Conservation (phyloP, 2,888 invertebrate species). For the Parnassius mnemosyne region DNA sequence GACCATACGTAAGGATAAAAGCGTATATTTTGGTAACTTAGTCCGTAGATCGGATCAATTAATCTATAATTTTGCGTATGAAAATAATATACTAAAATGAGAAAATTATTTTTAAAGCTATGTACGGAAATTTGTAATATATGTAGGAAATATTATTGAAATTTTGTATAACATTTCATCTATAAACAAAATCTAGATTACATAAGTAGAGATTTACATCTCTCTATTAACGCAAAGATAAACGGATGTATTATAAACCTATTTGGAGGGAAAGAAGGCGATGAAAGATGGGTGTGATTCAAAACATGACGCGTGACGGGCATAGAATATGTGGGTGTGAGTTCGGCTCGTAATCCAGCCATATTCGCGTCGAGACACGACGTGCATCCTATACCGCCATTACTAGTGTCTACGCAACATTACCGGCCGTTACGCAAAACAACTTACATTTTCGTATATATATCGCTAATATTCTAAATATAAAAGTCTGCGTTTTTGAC, state of each 20-base stretch:
- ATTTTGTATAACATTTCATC: too few species aligned
- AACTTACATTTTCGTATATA: neutral
- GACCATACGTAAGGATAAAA: too few species aligned
- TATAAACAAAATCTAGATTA: too few species aligned
- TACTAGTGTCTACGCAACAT: conserved; percentile 24
- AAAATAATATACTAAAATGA: too few species aligned
- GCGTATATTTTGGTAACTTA: too few species aligned
- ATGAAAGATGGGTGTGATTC: conserved; percentile 57
- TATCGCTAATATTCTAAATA: neutral
- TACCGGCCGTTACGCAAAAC: conserved; percentile 1
- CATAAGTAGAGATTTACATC: neutral
- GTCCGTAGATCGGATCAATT: too few species aligned
- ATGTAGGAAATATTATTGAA: too few species aligned
- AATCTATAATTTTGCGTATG: too few species aligned
- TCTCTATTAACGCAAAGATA: conserved; percentile 38
- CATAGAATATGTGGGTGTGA: conserved; percentile 45
- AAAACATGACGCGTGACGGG: conserved; percentile 59
- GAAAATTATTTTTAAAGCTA: too few species aligned
- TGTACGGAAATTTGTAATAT: too few species aligned
- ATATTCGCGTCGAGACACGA: conserved; percentile 44
- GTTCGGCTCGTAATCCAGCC: conserved; percentile 44
- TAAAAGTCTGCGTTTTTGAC: too few species aligned
- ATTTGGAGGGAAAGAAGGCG: conserved; percentile 54
- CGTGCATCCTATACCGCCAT: conserved; percentile 36
- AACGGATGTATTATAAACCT: conserved; percentile 51